phyloP scores from a whole-genome alignment of 2,113 vertebrate genomes.

The Ammospiza caudacuta region DNA sequence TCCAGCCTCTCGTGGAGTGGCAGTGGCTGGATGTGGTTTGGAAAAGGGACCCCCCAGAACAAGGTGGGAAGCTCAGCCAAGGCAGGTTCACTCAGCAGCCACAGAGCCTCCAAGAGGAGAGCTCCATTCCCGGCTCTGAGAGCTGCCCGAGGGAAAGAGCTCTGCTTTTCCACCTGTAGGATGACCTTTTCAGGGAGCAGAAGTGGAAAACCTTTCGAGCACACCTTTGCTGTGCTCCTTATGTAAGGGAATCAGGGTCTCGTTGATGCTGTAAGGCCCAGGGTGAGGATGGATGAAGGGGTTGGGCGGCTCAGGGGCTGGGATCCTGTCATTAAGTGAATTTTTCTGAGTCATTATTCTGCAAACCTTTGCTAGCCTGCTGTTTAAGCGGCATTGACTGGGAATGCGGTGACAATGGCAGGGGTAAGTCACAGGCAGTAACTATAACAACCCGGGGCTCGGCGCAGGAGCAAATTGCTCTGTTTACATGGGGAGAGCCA shows the following conservation, averaged over 20 bases:
- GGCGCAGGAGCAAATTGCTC: neutral
- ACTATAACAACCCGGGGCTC: slow-evolving; percentile 67
- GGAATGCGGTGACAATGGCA: slow-evolving; percentile 16
- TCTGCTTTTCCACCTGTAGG: neutral
- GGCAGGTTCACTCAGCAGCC: neutral
- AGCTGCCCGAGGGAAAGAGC: neutral
- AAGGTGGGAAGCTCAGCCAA: neutral
- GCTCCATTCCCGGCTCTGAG: neutral
- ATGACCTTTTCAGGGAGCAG: slow-evolving; percentile 9
- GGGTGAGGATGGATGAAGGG: neutral
- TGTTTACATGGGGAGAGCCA: neutral
- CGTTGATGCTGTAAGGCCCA: neutral
- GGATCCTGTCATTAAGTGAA: neutral
- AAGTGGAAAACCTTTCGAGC: neutral
- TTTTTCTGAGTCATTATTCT: neutral
- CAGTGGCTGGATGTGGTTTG: neutral
- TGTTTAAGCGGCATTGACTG: neutral
- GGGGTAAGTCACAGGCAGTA: slow-evolving; percentile 62
- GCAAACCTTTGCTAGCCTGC: neutral
- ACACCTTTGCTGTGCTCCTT: neutral
- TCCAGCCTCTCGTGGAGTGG: neutral
- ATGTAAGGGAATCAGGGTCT: neutral
- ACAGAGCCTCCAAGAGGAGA: neutral
- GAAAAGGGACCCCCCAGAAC: neutral
- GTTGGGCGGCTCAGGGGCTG: fast-evolving